Evolutionary conservation across 2,797 vertebrate genomes (phyloP).

Genomic region (Sebastes wilsoni): DNA sequence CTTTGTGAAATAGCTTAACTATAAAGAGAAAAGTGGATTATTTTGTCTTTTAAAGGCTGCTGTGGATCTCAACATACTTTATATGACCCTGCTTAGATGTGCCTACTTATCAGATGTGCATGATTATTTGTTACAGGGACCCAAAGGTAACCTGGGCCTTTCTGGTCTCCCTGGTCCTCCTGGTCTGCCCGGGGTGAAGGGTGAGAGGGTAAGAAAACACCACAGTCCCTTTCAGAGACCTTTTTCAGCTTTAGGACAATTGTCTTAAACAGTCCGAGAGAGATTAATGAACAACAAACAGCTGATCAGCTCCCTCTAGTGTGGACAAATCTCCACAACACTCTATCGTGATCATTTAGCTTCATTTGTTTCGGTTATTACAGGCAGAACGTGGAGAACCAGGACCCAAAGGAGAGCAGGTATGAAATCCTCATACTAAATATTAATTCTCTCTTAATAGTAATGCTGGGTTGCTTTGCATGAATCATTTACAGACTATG

Average conservation of each 20-base stretch:
- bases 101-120: neutral
- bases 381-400: constrained; percentile 90
- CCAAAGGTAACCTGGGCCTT: constrained; percentile 91
- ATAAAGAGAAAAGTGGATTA: neutral
- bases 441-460: neutral
- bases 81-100: neutral
- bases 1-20: neutral
- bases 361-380: constrained; percentile 27
- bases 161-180: constrained; percentile 93
- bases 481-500: constrained; percentile 31
- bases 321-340: neutral
- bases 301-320: constrained; percentile 57
- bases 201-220: constrained; percentile 90
- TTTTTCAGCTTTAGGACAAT: neutral
- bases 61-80: neutral
- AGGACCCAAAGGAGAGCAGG: constrained; percentile 95
- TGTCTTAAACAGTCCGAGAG: neutral
- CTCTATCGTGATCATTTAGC: neutral
- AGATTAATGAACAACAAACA: constrained; percentile 21
- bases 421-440: constrained; percentile 64
- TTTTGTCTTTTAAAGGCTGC: neutral
- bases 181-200: constrained; percentile 91
- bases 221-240: neutral
- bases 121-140: constrained; percentile 82
- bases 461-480: neutral